Evolutionary conservation across 2,113 vertebrate genomes (phyloP), one percentile per base, ranked within the genome.

Genomic region (Microtus ochrogaster): DNA sequence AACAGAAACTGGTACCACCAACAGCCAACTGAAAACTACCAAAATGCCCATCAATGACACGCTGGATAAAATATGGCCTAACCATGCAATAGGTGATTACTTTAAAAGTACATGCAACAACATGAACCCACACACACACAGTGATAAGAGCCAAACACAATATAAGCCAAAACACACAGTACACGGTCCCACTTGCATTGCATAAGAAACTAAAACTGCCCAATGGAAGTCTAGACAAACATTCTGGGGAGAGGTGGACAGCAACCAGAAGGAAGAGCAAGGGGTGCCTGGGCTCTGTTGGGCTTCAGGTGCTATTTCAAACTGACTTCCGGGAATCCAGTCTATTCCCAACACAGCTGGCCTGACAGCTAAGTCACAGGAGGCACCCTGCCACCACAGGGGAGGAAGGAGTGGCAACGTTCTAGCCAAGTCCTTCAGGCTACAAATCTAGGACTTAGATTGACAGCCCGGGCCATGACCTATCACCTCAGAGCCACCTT

Each of bases 11-110:
- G 85, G 86, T 66, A 76, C 21, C 44, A 66, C 21, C 5, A 17
- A 87, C 30, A 82, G 65, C 36, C 91, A 84, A 90, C 52, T 17
- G 82, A 76, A 52, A 90, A 95, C 49, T 66, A 49, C 72, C 49
- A 92, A 95, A 92, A 89, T 91, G 90, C 28, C 92, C 95, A 86
- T 66, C 92, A 73, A 86, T 70, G 82, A 77, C 3, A 92, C 79
- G 92, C 95, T 92, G 94, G 72, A 89, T 86, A 96, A 93, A 88
- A 94, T 49, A 41, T 83, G 82, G 94, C 94, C 82, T 78, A 94
- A 77, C 94, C 96, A 96, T 83, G 93, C 86, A 94, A 85, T 1
- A 21, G 77, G 92, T 77, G 82, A 92, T 92, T 82, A 86, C 66
- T 89, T 77, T 36, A 91, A 39, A 87, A 90, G 49, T 49, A 4